Conservation (phyloP, 30 jellyfish, hydroid and myxozoan genomes). For the Cassiopea xamachana region DNA sequence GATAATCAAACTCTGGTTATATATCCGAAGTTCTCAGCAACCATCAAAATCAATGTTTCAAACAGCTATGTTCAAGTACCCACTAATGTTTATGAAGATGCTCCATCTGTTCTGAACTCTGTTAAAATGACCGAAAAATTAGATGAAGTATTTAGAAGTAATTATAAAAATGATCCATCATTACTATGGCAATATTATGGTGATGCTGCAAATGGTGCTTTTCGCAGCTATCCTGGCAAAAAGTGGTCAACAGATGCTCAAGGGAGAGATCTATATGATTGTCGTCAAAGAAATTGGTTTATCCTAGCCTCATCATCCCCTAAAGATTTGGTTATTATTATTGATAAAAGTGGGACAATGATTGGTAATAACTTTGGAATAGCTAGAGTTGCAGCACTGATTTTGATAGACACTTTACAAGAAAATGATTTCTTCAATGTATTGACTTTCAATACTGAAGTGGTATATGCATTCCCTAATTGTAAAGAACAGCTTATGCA, state of each 20-base stretch:
- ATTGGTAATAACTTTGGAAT: conserved; percentile 93
- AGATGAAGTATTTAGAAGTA: conserved; percentile 66
- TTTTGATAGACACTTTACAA: conserved; percentile 86
- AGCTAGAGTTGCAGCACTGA: conserved; percentile 85
- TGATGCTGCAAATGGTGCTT: conserved; percentile 79
- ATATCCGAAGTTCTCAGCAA: conserved; percentile 58
- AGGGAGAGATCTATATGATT: conserved; percentile 68
- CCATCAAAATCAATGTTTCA: conserved; percentile 50
- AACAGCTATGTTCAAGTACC: conserved; percentile 93
- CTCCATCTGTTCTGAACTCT: conserved; percentile 58
- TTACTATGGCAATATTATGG: conserved; percentile 88
- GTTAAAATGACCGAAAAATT: conserved; percentile 72
- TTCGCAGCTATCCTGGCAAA: conserved; percentile 88
- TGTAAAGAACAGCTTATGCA: conserved; percentile 67
- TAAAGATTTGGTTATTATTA: conserved; percentile 81
- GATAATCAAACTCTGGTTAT: conserved; percentile 36
- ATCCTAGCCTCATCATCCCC: conserved; percentile 86
- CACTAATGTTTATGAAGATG: conserved; percentile 77
- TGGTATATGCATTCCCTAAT: conserved; percentile 20
- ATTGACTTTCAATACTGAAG: conserved; percentile 34
- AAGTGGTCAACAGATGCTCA: conserved; percentile 40
- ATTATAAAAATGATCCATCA: conserved; percentile 49
- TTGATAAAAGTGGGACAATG: conserved; percentile 94
- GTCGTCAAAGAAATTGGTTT: conserved; percentile 85
- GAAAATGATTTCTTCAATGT: conserved; percentile 94